phyloP scores from a whole-genome alignment of 1,140 invertebrate genomes.

The Dufourea novaeangliae region DNA sequence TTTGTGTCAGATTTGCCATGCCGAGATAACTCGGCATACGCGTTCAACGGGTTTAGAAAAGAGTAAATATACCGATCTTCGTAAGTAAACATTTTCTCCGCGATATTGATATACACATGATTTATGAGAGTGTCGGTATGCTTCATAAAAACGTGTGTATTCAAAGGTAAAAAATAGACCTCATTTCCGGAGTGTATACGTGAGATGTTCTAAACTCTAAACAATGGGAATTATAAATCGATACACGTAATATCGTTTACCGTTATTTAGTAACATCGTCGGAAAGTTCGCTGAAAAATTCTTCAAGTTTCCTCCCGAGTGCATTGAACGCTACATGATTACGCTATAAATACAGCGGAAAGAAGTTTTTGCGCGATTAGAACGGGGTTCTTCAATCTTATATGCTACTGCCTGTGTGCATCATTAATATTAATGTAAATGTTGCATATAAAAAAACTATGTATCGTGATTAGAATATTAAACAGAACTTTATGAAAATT shows the following conservation, averaged over 20 bases:
- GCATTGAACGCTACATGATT: neutral
- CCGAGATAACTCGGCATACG: too few relatives aligned
- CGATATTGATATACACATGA: too few relatives aligned
- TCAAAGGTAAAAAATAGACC: neutral
- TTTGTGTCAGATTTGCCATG: too few relatives aligned
- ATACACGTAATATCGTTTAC: too few relatives aligned
- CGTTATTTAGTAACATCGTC: too few relatives aligned
- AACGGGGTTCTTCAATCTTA: neutral
- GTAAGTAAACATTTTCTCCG: too few relatives aligned
- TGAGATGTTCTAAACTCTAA: too few relatives aligned
- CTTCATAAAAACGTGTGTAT: neutral
- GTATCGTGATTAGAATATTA: neutral
- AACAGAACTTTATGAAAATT: slow-evolving; percentile 22
- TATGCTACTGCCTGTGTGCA: too few relatives aligned
- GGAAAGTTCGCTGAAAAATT: neutral
- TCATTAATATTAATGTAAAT: too few relatives aligned
- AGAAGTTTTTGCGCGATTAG: neutral
- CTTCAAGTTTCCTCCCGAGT: neutral
- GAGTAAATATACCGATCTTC: too few relatives aligned
- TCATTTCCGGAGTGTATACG: neutral
- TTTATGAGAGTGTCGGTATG: neutral
- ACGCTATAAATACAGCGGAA: neutral
- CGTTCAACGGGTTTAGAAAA: too few relatives aligned
- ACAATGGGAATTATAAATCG: neutral
- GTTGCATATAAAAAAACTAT: too few relatives aligned